Conservation (phyloP, 2,113 vertebrate species). For the Phrynosoma blainvillii region DNA sequence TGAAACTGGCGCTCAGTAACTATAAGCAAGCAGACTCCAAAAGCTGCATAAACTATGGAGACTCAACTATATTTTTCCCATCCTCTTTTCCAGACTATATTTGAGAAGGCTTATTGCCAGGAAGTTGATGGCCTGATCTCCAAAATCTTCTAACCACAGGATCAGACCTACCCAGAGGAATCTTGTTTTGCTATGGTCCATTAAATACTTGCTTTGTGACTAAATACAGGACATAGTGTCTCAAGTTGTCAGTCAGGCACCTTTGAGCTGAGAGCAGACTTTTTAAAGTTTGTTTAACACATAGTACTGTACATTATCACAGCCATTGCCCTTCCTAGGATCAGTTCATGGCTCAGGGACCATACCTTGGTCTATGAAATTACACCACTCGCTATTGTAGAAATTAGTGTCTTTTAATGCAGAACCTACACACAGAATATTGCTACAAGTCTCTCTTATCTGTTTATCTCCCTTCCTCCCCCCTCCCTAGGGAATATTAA, state of each 20-base stretch:
- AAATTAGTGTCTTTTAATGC: not conserved
- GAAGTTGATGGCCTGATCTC: not conserved
- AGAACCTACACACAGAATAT: not conserved
- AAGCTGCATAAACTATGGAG: constrained; percentile 3
- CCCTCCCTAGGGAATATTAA: too few relatives aligned
- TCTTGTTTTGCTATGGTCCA: constrained; percentile 24
- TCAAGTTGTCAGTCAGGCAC: not conserved
- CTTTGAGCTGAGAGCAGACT: not conserved
- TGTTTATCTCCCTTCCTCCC: too few relatives aligned
- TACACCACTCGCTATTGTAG: not conserved
- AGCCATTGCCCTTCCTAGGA: not conserved
- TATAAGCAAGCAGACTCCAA: constrained; percentile 12
- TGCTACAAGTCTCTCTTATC: not conserved
- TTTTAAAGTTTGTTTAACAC: not conserved
- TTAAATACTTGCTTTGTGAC: constrained; percentile 22
- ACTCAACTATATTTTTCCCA: constrained; percentile 20
- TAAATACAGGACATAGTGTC: constrained; percentile 9
- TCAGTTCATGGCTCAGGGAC: not conserved
- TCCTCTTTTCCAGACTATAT: constrained; percentile 17
- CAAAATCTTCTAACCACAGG: constrained; percentile 22
- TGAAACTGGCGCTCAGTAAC: not conserved
- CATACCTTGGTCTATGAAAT: not conserved
- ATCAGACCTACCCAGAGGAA: constrained; percentile 8
- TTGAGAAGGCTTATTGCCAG: constrained; percentile 20
- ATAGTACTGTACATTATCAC: not conserved